Evolutionary conservation across 2,113 vertebrate genomes (phyloP).

Genomic region (Myrmecobius fasciatus): DNA sequence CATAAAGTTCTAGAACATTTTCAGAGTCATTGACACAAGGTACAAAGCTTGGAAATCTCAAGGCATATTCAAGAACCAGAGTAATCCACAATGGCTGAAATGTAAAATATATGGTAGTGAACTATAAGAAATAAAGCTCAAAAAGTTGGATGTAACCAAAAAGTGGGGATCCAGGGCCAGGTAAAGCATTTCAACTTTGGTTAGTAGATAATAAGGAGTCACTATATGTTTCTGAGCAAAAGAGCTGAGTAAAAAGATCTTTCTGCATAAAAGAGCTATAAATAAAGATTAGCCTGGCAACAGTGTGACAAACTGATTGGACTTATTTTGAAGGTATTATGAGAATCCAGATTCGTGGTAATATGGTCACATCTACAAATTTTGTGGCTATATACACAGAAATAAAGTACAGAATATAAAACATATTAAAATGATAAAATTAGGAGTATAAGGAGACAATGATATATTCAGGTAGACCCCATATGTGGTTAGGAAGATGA

Average conservation of each 20-base stretch:
- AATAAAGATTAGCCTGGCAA: neutral
- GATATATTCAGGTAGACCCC: neutral
- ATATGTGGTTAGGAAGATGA: neutral
- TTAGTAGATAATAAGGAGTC: neutral
- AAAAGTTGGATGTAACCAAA: neutral
- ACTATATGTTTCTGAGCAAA: neutral
- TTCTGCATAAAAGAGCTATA: neutral
- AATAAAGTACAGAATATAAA: neutral
- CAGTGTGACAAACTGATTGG: neutral
- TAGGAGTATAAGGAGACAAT: neutral
- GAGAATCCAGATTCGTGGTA: neutral
- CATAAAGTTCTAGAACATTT: neutral
- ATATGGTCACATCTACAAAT: neutral
- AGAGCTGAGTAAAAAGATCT: neutral
- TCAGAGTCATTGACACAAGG: neutral
- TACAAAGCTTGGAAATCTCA: neutral
- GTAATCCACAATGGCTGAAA: neutral
- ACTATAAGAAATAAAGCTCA: neutral
- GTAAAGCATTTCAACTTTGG: neutral
- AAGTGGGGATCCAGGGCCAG: neutral
- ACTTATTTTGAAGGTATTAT: neutral
- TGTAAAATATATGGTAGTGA: neutral
- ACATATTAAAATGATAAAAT: neutral
- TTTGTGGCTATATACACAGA: neutral
- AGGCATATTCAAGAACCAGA: neutral